A percentile compares a stretch with the other conserved stretches of the same genome.
These are phyloP conservation scores for Callithrix jacchus DNA, from an alignment of 2,113 vertebrate species.

Conservation along the genomic window DNA sequence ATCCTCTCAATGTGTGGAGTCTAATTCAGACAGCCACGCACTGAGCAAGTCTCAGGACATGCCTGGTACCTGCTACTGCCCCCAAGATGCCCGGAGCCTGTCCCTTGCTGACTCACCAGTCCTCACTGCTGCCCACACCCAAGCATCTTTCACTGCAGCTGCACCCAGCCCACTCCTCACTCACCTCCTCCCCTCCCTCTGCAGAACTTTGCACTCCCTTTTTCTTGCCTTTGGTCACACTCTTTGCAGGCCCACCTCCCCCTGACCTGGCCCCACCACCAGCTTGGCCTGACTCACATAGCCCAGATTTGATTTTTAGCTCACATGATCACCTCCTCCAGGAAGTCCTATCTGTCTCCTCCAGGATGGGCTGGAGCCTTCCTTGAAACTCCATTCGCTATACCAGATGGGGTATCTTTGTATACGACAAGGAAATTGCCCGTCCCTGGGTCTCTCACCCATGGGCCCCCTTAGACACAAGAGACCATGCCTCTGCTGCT, in stretches of 20 bases:
- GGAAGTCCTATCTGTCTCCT: neutral
- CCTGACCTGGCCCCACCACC: neutral
- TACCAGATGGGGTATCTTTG: neutral
- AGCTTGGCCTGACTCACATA: neutral
- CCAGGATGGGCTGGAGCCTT: neutral
- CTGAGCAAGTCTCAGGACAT: neutral
- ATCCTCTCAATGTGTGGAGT: neutral
- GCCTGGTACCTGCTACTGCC: neutral
- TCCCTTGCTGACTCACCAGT: neutral
- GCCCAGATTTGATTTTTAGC: neutral
- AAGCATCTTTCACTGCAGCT: neutral
- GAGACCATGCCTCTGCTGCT: neutral
- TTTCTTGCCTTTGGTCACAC: neutral
- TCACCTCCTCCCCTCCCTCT: neutral
- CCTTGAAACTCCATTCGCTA: neutral
- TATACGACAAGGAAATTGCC: neutral
- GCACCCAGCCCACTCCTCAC: neutral
- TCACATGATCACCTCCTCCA: neutral
- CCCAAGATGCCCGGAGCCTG: neutral
- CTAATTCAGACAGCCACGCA: accelerated
- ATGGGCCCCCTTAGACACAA: neutral
- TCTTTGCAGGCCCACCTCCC: neutral
- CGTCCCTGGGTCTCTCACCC: neutral
- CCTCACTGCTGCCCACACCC: neutral
- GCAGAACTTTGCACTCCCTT: neutral